Conservation (phyloP, 2,888 invertebrate genomes). For the Xylophagus ater region DNA sequence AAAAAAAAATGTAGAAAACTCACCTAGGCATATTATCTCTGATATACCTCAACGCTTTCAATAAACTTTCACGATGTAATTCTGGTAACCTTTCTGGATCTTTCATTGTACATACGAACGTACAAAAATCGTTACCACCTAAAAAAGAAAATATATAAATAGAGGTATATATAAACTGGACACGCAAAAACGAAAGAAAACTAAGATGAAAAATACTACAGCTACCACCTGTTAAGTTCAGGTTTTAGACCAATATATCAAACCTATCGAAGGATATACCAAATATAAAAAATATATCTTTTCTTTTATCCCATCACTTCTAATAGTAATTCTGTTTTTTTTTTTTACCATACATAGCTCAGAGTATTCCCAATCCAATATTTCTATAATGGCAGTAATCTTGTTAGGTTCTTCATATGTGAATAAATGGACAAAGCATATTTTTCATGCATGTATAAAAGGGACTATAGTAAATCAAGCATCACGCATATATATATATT, state of each 20-base stretch:
- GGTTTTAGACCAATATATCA: slow-evolving; percentile 11
- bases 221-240: slow-evolving; percentile 8
- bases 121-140: slow-evolving; percentile 45
- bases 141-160: slow-evolving; percentile 7
- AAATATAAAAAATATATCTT: slow-evolving; percentile 8
- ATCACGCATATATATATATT: no score
- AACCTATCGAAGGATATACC: slow-evolving; percentile 7
- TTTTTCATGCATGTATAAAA: no score
- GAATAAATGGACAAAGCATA: no score
- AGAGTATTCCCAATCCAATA: no score
- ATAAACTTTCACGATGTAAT: slow-evolving; percentile 37
- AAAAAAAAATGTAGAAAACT: slow-evolving; percentile 37
- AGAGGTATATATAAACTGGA: slow-evolving; percentile 23
- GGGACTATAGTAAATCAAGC: no score
- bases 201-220: slow-evolving; percentile 8
- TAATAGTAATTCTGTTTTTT: no score
- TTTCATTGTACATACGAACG: slow-evolving; percentile 38
- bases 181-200: slow-evolving; percentile 3
- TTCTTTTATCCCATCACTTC: no score
- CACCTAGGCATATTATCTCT: slow-evolving; percentile 44
- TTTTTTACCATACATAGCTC: no score
- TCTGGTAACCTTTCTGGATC: slow-evolving; percentile 32
- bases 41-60: slow-evolving; percentile 38
- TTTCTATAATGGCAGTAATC: no score
- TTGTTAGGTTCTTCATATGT: no score